A percentile compares a stretch with the other conserved stretches of the same genome.
Evolutionary conservation across 2,797 vertebrate genomes (phyloP).

Genomic region (Esox masquinongy): DNA sequence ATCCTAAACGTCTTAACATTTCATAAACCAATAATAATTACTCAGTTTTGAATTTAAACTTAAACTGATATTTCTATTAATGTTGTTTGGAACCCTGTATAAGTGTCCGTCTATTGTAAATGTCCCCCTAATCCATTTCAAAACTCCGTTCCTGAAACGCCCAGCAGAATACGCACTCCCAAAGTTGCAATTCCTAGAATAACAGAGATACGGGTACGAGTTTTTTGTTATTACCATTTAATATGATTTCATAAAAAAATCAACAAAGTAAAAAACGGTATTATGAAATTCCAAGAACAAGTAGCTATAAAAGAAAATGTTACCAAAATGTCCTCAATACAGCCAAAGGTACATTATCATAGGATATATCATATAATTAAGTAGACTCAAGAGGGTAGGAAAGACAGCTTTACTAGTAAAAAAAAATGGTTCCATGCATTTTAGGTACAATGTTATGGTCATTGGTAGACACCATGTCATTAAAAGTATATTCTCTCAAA

Average conservation of each 20-base stretch:
- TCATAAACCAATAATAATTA: background rate
- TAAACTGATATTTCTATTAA: background rate
- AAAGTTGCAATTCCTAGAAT: background rate
- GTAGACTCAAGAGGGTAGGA: no score
- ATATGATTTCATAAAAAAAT: slow-evolving; percentile 38
- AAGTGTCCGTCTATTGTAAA: background rate
- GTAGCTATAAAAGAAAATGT: background rate
- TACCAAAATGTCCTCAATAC: slow-evolving; percentile 2
- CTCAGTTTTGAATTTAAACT: background rate
- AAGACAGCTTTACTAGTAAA: no score
- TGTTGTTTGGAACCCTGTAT: background rate
- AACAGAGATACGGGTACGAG: slow-evolving; percentile 6
- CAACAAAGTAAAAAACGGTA: slow-evolving; percentile 34
- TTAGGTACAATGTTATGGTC: no score
- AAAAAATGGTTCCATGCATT: no score
- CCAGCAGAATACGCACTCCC: background rate
- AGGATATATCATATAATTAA: no score
- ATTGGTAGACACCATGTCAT: no score
- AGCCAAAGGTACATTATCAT: background rate
- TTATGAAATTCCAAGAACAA: slow-evolving; percentile 23
- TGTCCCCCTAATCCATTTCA: background rate
- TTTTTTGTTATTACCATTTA: slow-evolving; percentile 30
- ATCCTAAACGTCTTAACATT: background rate
- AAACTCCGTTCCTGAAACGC: background rate
- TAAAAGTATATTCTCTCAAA: no score